phyloP scores from a whole-genome alignment of 2,888 invertebrate species.

The Molorchus minor region DNA sequence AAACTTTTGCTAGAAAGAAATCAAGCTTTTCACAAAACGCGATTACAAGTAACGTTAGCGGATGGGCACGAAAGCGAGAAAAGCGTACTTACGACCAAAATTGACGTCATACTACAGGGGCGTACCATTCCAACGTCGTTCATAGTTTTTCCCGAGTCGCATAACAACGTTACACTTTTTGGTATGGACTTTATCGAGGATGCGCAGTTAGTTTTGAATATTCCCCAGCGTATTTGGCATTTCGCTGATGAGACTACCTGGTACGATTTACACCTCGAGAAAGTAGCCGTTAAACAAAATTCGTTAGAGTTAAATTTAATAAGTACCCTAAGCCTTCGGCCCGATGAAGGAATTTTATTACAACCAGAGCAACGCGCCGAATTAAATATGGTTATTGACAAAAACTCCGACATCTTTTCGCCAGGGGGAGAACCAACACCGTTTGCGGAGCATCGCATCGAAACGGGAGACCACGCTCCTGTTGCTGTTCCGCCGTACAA shows the following conservation, averaged over 20 bases:
- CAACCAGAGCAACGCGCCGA: background rate
- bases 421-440: background rate
- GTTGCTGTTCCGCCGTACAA: constrained; percentile 6
- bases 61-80: no score
- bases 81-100: background rate
- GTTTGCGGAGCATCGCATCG: constrained; percentile 1
- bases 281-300: background rate
- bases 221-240: background rate
- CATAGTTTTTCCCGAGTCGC: background rate
- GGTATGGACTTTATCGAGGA: background rate
- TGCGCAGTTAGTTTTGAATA: constrained; percentile 1
- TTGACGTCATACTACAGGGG: background rate
- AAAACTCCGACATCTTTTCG: background rate
- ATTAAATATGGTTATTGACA: background rate
- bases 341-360: background rate
- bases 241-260: background rate
- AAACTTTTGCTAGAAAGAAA: background rate
- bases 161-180: background rate
- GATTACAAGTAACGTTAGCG: no score
- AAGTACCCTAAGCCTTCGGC: background rate
- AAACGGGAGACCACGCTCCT: background rate
- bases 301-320: background rate
- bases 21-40: background rate
- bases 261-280: background rate
- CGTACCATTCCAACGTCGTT: background rate